phyloP scores from a whole-genome alignment of 2,113 vertebrate genomes.

The Nycticorax nycticorax region DNA sequence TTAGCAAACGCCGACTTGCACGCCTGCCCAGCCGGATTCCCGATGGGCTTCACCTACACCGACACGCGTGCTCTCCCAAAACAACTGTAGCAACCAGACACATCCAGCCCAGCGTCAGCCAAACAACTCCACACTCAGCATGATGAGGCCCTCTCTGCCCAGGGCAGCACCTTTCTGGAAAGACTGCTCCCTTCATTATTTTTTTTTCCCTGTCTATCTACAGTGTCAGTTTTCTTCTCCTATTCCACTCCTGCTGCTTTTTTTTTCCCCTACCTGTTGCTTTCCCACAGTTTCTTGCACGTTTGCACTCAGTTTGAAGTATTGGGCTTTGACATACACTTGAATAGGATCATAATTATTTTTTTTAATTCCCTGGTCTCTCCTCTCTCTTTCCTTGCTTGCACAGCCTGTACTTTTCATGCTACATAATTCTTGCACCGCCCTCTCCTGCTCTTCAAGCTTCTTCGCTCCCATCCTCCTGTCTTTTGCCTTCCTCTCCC shows the following conservation, averaged over 20 bases:
- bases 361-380: background rate
- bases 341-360: background rate
- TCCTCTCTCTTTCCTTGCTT: background rate
- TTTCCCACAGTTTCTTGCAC: background rate
- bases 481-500: background rate
- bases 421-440: background rate
- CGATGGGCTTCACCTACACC: background rate
- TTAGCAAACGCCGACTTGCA: background rate
- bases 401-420: background rate
- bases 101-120: fast-evolving
- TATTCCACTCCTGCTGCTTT: background rate
- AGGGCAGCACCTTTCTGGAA: background rate
- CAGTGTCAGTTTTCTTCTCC: background rate
- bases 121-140: background rate
- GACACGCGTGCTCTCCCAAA: background rate
- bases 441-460: background rate
- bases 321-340: background rate
- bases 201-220: background rate
- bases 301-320: background rate
- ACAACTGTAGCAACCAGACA: background rate
- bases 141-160: background rate
- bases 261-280: fast-evolving
- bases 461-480: background rate
- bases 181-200: background rate
- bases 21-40: background rate